Evolutionary conservation across 2,888 invertebrate species (phyloP).

Genomic region (Parnassius smintheus): DNA sequence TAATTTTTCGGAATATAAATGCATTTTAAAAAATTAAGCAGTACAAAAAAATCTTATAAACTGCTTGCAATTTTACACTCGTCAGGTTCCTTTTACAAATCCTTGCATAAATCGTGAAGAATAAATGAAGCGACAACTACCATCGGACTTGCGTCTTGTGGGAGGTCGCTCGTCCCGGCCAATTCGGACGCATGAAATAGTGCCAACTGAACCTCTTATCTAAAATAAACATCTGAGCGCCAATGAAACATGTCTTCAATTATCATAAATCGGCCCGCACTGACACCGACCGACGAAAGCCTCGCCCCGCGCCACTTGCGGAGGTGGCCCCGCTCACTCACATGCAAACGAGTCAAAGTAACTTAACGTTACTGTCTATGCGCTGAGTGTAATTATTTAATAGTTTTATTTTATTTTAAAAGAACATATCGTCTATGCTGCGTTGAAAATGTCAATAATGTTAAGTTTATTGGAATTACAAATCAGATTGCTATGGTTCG

Average conservation of each 20-base stretch:
- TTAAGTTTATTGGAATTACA: conserved; percentile 9
- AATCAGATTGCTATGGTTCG: conserved; percentile 1
- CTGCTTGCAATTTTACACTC: conserved; percentile 60
- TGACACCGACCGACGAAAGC: conserved; percentile 69
- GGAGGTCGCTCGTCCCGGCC: conserved; percentile 72
- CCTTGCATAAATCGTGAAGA: conserved; percentile 64
- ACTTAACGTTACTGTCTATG: conserved; percentile 37
- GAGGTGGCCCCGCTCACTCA: conserved; percentile 45
- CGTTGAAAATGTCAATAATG: conserved; percentile 17
- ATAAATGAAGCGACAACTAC: conserved; percentile 62
- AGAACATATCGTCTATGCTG: conserved; percentile 10
- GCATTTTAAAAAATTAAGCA: conserved; percentile 38
- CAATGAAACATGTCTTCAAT: conserved; percentile 80
- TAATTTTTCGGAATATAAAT: too few relatives aligned
- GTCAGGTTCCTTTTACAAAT: conserved; percentile 60
- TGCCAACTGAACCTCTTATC: conserved; percentile 72
- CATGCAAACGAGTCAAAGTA: conserved; percentile 56
- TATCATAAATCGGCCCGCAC: conserved; percentile 78
- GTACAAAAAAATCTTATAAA: conserved; percentile 38
- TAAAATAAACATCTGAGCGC: conserved; percentile 80
- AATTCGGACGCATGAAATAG: conserved; percentile 78
- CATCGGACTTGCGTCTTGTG: conserved; percentile 60
- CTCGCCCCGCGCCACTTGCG: conserved; percentile 58
- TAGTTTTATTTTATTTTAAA: conserved; percentile 7
- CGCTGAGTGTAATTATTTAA: conserved; percentile 25